These are phyloP conservation scores for Chinchilla lanigera DNA, from an alignment of 2,113 vertebrate species.

Conservation along the genomic window DNA sequence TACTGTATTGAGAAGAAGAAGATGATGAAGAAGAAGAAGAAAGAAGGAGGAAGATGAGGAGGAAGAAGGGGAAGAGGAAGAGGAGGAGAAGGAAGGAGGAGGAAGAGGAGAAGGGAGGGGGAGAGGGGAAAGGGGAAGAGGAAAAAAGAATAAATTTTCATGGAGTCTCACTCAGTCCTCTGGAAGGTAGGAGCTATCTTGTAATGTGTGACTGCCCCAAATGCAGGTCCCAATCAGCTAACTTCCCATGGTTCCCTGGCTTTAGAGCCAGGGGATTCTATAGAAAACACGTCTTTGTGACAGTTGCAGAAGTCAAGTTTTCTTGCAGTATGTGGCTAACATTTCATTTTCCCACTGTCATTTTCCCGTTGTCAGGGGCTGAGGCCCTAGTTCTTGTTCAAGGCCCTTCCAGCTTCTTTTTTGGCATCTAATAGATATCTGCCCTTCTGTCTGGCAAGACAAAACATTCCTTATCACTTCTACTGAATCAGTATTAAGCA, in stretches of 20 bases:
- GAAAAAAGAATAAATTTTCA: neutral
- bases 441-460: neutral
- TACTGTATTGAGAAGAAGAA: neutral
- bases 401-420: neutral
- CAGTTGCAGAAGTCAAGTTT: neutral
- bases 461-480: neutral
- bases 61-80: too few species aligned
- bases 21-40: neutral
- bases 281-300: neutral
- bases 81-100: too few species aligned
- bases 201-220: neutral
- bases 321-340: neutral
- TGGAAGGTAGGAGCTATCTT: neutral
- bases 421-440: neutral
- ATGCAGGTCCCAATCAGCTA: rapidly evolving
- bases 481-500: neutral
- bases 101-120: neutral
- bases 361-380: neutral
- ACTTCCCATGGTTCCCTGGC: neutral
- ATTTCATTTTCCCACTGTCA: neutral
- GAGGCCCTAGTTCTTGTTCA: too few species aligned
- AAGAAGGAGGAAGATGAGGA: neutral
- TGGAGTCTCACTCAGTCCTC: neutral
- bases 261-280: neutral
- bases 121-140: neutral